Evolutionary conservation across 2,113 vertebrate genomes (phyloP).

Genomic region (Atractosteus spatula): DNA sequence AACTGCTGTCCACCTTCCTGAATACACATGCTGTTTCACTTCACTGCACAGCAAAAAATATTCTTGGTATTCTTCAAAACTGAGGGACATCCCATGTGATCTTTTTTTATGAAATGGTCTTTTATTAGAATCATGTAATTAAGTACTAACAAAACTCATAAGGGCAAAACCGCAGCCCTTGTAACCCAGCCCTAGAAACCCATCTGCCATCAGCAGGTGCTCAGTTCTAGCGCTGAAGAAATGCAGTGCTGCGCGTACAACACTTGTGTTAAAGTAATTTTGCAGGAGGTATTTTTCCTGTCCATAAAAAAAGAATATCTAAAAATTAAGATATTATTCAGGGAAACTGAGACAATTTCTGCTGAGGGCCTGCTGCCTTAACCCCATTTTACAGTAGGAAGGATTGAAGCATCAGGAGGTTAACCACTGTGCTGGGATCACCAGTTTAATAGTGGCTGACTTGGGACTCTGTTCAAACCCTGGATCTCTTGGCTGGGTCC

Average conservation of each 20-base stretch:
- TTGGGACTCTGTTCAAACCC: conserved; percentile 48
- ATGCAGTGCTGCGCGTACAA: not conserved
- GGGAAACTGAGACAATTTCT: conserved; percentile 13
- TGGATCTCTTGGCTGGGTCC: conserved; percentile 51
- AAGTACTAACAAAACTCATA: no score
- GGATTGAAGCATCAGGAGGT: conserved; percentile 56
- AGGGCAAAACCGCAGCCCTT: conserved; percentile 13
- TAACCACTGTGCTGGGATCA: conserved; percentile 58
- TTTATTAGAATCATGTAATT: no score
- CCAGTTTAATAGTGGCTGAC: conserved; percentile 46
- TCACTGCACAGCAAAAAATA: no score
- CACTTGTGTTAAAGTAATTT: conserved; percentile 1
- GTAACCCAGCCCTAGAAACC: conserved; percentile 25
- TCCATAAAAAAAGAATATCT: conserved; percentile 6
- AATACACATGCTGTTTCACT: no score
- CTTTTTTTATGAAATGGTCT: no score
- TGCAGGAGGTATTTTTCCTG: not conserved
- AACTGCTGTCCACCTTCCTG: no score
- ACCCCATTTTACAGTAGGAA: conserved; percentile 61
- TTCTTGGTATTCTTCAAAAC: no score
- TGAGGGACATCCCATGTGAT: no score
- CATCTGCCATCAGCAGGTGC: conserved; percentile 13
- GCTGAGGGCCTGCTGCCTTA: conserved; percentile 34
- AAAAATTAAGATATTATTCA: conserved; percentile 9
- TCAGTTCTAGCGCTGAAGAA: conserved; percentile 7